Base-by-base conservation (phyloP, 2,888 invertebrate genomes). In the Tachina lurida region DNA sequence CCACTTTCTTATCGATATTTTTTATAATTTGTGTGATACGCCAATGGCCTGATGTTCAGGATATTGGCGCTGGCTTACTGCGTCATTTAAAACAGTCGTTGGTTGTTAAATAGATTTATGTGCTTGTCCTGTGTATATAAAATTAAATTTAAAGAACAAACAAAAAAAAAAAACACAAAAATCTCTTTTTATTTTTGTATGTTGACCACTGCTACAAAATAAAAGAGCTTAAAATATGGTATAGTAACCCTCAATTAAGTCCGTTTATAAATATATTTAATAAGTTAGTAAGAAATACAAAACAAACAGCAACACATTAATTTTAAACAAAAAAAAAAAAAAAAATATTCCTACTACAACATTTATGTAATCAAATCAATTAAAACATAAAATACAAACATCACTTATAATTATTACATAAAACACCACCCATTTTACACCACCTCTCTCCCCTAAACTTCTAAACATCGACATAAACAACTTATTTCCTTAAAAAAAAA, bases 41-140 rank as follows among this genome's bases (percentile, higher is more conserved):
- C 91, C 97, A 97, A 91, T 97, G 97, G 97, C 97, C 97, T 76
- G 97, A 97, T 92, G 96, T 97, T 89, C 95, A 95, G 91, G 97
- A 97, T 90, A 95, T 97, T 88, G 96, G 96, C 22, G 95, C 96
- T 87, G 96, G 97, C 89, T 94, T 96, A 87, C 95, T 96, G 93
- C 95, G 96, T 89, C 95, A 96, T 89, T 94, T 97, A 90, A 96
- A 96, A 93, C 96, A 96, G 93, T 96, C 96, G 90, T 93, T 97
- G 88, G 95, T 96, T 89, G 95, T 95, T 91, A 95, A 95, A 91
- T 95, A 94, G 70, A 88, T 86, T 63, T 54, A 68, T 63, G 63
- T 79, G 56, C 71, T 79, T 52, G 31, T 71, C 8, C 78, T 70
- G 9, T 82, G 41, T 82, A 58, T 82, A 73, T 83, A 78, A 45